Evolutionary conservation across 2,888 invertebrate species (phyloP), one percentile per base, ranked within the genome.

Genomic region (Drosophila testacea): DNA sequence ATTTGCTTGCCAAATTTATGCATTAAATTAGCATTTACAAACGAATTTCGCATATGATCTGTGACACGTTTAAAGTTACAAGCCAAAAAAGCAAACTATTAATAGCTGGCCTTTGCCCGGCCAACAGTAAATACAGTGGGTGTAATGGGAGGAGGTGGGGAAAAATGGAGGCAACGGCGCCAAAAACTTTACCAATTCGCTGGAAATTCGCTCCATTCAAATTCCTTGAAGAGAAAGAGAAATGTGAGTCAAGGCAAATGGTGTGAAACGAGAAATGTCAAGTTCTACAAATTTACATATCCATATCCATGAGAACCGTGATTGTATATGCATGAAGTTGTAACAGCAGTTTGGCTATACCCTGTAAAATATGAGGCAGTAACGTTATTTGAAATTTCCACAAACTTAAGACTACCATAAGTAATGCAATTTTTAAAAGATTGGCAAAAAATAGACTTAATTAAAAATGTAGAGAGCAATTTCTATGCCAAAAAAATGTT

Each of bases 1-100:
- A 86, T 73, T 86, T 73, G 64, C 32, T 36, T 71, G 50, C 50
- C 55, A 51, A 86, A 80, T 88, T 83, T 83, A 72, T 77, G 77
- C 72, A 56, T 60, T 63, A 46, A 51, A 77, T 77, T 77, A 76
- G 63, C 80, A 77, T 77, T 59, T 16, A 47, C 76, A 36, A 42
- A 54, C 62, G 38, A 56, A 60, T 42, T 69, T 57, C 57, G 47
- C 79, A 69, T 76, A 64, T 69, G 79, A 76, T 64, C 79, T 41
- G 55, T 44, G 69, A 42, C 75, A 55, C 64, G 56, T 55, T 73
- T 57, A 32, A 61, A 73, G 42, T 28, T 10, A 42, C 27, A 9
- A 16, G 6, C n/a, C 56, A 47, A 38, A 28, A 10, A 30, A 34
- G 28, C 32, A 32, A 6, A 32, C 32, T 9, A 55, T 55, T 44